These are phyloP conservation scores for Anhinga rufa DNA, from an alignment of 2,113 vertebrate genomes.

Conservation along the genomic window DNA sequence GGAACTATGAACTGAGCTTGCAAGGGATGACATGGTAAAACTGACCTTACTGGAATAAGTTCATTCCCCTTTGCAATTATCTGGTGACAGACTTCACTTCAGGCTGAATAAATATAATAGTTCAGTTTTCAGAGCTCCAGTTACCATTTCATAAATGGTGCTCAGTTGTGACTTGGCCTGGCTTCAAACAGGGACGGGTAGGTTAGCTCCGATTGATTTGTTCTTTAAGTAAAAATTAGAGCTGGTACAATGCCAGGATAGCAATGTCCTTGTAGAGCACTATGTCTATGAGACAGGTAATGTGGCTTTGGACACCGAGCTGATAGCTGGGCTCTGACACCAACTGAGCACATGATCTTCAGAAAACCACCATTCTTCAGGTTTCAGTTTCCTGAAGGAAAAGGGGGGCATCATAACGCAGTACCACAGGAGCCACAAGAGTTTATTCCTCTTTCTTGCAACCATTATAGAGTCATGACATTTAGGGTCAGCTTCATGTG, in stretches of 20 bases:
- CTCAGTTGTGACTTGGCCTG: constrained; percentile 18
- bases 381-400: neutral
- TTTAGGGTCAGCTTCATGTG: neutral
- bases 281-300: neutral
- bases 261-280: neutral
- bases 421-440: neutral
- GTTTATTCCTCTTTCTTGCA: neutral
- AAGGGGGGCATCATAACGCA: neutral
- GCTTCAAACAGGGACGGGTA: constrained; percentile 24
- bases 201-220: neutral
- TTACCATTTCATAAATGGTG: constrained; percentile 22
- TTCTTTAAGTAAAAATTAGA: constrained; percentile 25
- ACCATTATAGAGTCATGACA: neutral
- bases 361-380: neutral
- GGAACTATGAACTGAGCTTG: constrained; percentile 26
- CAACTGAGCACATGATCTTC: neutral
- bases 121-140: constrained; percentile 29
- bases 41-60: constrained; percentile 44
- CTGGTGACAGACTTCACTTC: constrained; percentile 50
- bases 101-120: constrained; percentile 53
- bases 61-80: constrained; percentile 54
- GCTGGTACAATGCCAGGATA: neutral
- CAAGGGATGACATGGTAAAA: neutral
- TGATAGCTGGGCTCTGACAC: neutral
- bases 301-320: neutral